Percentiles rank a stretch among this genome's conserved stretches.
These are phyloP conservation scores for Chaetorhynchus papuensis DNA, from an alignment of 2,113 vertebrate species.

Conservation along the genomic window DNA sequence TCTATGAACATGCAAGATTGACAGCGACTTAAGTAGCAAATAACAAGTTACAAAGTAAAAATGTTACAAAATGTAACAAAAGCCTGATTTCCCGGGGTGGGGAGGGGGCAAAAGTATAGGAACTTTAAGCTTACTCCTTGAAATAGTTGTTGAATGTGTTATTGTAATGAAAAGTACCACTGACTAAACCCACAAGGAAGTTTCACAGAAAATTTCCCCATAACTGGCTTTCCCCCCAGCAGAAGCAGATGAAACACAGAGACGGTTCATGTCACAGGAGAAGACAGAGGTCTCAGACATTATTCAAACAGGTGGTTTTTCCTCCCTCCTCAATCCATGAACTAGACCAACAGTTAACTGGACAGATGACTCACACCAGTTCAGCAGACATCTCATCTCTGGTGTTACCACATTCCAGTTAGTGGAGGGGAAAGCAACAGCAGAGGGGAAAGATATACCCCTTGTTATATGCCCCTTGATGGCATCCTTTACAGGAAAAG, in stretches of 20 bases:
- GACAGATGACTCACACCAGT: neutral
- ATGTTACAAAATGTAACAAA: neutral
- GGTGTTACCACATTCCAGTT: neutral
- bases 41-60: neutral
- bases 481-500: neutral
- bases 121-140: neutral
- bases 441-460: neutral
- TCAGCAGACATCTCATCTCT: neutral
- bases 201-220: neutral
- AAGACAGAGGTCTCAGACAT: neutral
- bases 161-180: neutral
- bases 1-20: rapidly evolving
- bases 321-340: neutral
- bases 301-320: neutral
- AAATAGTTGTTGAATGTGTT: neutral
- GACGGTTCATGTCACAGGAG: neutral
- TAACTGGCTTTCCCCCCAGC: neutral
- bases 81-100: neutral
- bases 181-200: neutral
- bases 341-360: neutral
- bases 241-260: neutral
- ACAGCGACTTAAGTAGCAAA: neutral
- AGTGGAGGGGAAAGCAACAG: neutral
- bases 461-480: neutral
- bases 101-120: neutral